Base-by-base conservation (phyloP, 2,888 invertebrate genomes). In the Linnaemya tessellans region DNA sequence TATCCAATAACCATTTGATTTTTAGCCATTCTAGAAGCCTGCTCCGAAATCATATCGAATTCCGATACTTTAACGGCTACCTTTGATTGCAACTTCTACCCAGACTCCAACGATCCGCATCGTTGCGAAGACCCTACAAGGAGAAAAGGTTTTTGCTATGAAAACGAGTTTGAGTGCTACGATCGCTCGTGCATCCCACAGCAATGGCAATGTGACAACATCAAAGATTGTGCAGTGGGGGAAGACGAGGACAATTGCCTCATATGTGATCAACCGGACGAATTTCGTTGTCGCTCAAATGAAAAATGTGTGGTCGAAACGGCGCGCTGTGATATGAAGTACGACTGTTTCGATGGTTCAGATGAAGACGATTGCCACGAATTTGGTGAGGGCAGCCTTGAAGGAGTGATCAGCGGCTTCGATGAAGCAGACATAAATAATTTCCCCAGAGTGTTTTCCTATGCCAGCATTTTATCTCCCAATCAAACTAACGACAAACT, bases 41-140 rank as follows among this genome's bases (percentile, higher is more conserved):
- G 95, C 88, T 94, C 94, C 4, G 94, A 94, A 20, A 92, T 94
- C 70, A 94, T 95, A 65, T 93, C 94, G 3, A 93, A 93, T 22
- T 94, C 94, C 43, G 92, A 94, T 80, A 90, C 92, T 49, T 90
- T 95, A 43, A 93, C 93, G 0, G 91, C 93, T 8, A 93, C 94
- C 25, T 95, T 95, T 89, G 93, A 94, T 88, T 96, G 95, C 90
- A 93, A 93, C 70, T 93, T 93, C 64, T 96, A 95, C 90, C 94
- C 94, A 0, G 94, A 93, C 62, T 92, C 92, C 1, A 92, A 91
- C 49, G 94, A 94, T 89, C 90, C 92, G 0, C 91, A 91, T 79
- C 92, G 92, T 30, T 95, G 95, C 88, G 93, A 94, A 84, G 93
- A 94, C 90, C 93, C 94, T 1, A 93, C 93, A 0, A 90, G 92